Percentiles rank a stretch among this genome's conserved stretches.
These are phyloP conservation scores for Cervus canadensis DNA, from an alignment of 2,113 vertebrate species.

Conservation along the genomic window DNA sequence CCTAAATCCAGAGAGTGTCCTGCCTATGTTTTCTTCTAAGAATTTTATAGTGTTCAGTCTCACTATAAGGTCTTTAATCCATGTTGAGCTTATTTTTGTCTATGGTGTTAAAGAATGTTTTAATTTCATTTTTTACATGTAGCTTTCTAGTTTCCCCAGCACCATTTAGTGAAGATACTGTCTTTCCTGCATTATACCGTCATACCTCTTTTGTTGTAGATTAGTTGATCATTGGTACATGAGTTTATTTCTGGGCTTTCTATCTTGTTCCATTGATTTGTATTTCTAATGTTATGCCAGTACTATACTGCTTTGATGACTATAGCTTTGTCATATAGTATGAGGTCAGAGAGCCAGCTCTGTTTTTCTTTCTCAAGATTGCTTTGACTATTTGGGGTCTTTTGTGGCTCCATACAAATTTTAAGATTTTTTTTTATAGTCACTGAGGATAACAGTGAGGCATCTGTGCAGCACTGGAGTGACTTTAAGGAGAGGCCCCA, in stretches of 20 bases:
- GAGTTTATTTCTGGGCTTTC: neutral
- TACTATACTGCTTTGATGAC: neutral
- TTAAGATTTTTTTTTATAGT: neutral
- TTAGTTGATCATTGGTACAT: neutral
- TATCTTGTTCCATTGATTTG: neutral
- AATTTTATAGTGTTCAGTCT: neutral
- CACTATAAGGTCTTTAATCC: neutral
- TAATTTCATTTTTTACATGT: neutral
- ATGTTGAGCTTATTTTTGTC: neutral
- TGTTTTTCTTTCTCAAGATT: neutral
- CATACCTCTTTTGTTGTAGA: neutral
- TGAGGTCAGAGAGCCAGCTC: neutral
- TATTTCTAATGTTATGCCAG: neutral
- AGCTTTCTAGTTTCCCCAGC: neutral
- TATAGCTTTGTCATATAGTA: neutral
- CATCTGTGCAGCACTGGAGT: rapidly evolving
- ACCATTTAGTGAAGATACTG: neutral
- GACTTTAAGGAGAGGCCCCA: neutral
- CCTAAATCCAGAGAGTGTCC: neutral
- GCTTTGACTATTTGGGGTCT: neutral
- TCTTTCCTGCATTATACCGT: neutral
- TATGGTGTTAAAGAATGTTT: neutral
- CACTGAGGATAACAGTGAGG: neutral
- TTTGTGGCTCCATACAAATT: neutral
- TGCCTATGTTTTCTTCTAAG: neutral